Percentiles rank a stretch among this genome's conserved stretches.
Conservation (phyloP, 2,113 vertebrate species). For the Brienomyrus longianalis region DNA sequence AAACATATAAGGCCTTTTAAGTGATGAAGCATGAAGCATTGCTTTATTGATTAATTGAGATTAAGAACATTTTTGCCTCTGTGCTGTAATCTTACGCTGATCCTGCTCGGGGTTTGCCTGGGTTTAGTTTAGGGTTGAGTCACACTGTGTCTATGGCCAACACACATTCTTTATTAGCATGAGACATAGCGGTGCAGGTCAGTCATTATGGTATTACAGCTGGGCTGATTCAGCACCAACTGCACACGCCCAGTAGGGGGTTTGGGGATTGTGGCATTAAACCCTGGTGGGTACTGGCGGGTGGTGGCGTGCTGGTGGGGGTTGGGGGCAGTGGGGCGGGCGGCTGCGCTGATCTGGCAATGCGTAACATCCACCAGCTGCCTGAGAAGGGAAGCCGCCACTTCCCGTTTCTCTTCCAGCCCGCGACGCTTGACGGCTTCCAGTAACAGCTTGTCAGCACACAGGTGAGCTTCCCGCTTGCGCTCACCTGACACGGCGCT, state of each 20-base stretch:
- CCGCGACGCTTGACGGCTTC: background rate
- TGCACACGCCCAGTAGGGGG: background rate
- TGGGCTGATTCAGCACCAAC: background rate
- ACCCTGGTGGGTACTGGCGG: background rate
- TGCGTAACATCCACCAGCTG: background rate
- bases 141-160: background rate
- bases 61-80: background rate
- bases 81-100: background rate
- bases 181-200: background rate
- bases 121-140: background rate
- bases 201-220: background rate
- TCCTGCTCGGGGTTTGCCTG: background rate
- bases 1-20: background rate
- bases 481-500: background rate
- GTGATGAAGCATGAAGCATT: background rate
- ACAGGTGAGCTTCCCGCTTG: background rate
- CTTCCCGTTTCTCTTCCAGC: background rate
- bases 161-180: background rate
- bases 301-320: background rate
- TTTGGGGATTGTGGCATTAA: background rate
- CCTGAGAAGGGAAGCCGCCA: background rate
- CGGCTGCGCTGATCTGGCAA: background rate
- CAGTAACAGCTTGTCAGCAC: background rate
- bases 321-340: background rate
- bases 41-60: background rate